A percentile compares a stretch with the other conserved stretches of the same genome.
Evolutionary conservation across 2,797 vertebrate genomes (phyloP).

Genomic region (Phaenicophaeus curvirostris): DNA sequence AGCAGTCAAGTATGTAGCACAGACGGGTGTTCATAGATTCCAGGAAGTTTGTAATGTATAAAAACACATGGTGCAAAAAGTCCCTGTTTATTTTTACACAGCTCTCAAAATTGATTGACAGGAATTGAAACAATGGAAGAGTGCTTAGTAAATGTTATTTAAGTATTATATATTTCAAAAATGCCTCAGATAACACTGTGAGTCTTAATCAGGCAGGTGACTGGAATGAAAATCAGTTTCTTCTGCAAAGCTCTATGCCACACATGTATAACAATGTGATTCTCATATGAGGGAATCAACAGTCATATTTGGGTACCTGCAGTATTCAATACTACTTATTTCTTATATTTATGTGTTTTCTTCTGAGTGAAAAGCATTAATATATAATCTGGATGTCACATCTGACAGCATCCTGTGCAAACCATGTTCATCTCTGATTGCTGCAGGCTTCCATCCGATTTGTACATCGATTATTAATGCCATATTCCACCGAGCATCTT

Average conservation of each 20-base stretch:
- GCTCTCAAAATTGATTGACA: constrained; percentile 38
- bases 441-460: not conserved
- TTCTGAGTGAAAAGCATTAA: not conserved
- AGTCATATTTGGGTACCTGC: not conserved
- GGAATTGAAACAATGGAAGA: not conserved
- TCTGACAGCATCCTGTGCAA: not conserved
- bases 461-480: not conserved
- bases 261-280: accelerated
- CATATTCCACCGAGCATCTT: not conserved
- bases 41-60: constrained; percentile 49
- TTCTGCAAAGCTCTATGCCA: not conserved
- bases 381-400: not conserved
- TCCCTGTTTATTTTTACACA: constrained; percentile 64
- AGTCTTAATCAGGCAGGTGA: not conserved
- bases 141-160: not conserved
- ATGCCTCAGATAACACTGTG: not conserved
- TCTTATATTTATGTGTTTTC: not conserved
- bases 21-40: constrained; percentile 64
- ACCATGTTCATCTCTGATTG: not conserved
- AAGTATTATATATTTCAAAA: not conserved
- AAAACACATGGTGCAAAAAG: constrained; percentile 43
- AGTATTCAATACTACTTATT: not conserved
- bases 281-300: not conserved
- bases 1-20: constrained; percentile 29
- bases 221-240: not conserved